Percentiles rank a stretch among this genome's conserved stretches.
Evolutionary conservation across 2,797 vertebrate genomes (phyloP).

Genomic region (Hylomyscus alleni): DNA sequence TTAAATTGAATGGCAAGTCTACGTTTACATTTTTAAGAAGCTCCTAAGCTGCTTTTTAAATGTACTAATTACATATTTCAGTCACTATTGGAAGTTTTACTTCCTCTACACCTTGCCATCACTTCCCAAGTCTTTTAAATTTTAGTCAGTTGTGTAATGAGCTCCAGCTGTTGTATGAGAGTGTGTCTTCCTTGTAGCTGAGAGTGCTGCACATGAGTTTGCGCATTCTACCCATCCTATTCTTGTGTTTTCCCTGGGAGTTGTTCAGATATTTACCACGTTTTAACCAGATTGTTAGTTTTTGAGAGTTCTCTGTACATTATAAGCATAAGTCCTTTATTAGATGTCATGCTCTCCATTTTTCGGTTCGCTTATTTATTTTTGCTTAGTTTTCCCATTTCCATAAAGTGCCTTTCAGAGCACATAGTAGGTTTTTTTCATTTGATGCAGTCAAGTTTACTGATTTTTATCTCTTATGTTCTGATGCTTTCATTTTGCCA

Average conservation of each 20-base stretch:
- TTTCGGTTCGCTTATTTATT: constrained; percentile 10
- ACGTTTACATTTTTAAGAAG: constrained; percentile 57
- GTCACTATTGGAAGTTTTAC: not conserved
- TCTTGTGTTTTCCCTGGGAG: not conserved
- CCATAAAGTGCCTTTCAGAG: not conserved
- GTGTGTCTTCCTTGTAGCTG: not conserved
- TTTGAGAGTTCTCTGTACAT: not conserved
- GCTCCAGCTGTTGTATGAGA: not conserved
- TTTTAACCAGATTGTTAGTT: not conserved
- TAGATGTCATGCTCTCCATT: not conserved
- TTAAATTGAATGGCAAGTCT: not conserved
- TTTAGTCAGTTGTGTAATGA: not conserved
- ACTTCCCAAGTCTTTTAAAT: not conserved
- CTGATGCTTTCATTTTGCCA: constrained; percentile 15
- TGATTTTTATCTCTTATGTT: constrained; percentile 7
- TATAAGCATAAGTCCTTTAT: not conserved
- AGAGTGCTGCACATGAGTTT: not conserved
- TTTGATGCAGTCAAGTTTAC: constrained; percentile 30
- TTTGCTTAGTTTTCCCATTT: not conserved
- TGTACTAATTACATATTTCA: not conserved
- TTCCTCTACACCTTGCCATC: not conserved
- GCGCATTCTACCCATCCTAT: not conserved
- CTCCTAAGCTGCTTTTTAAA: not conserved
- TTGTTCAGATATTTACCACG: not conserved
- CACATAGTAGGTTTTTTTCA: not conserved